Evolutionary conservation across 2,113 vertebrate species (phyloP).

Genomic region (Corythoichthys intestinalis): DNA sequence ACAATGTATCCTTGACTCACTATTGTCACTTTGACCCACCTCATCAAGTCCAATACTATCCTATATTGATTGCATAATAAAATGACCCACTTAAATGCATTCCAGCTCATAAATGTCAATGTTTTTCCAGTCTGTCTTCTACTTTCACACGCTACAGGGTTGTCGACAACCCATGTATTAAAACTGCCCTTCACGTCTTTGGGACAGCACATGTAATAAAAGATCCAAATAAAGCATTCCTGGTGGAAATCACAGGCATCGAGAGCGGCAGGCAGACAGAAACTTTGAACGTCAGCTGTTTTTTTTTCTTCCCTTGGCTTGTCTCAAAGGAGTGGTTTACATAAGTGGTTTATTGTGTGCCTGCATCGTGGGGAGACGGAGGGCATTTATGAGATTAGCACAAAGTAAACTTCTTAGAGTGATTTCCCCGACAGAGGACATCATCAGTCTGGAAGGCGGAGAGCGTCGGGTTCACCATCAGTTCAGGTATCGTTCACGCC

Average conservation of each 20-base stretch:
- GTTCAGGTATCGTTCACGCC: constrained; percentile 21
- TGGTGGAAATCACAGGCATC: constrained; percentile 72
- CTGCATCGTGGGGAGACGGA: constrained; percentile 46
- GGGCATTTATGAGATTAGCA: constrained; percentile 74
- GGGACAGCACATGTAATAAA: constrained; percentile 70
- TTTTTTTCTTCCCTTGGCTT: constrained; percentile 33
- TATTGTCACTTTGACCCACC: constrained; percentile 15
- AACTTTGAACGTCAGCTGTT: constrained; percentile 73
- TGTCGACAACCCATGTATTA: constrained; percentile 66
- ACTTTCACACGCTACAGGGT: constrained; percentile 60
- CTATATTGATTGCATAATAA: constrained; percentile 57
- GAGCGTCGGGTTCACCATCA: constrained; percentile 25
- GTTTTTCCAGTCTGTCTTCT: constrained; percentile 44
- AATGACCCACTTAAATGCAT: constrained; percentile 57
- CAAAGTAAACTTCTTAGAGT: constrained; percentile 68
- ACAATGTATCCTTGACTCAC: constrained; percentile 22
- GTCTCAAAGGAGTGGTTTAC: constrained; percentile 69
- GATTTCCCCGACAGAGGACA: constrained; percentile 53
- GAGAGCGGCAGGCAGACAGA: constrained; percentile 35
- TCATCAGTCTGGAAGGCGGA: constrained; percentile 35
- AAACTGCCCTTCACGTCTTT: constrained; percentile 69
- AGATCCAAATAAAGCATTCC: constrained; percentile 69
- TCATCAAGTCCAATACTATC: constrained; percentile 25
- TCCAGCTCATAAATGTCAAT: constrained; percentile 51
- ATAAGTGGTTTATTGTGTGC: constrained; percentile 73